Evolutionary conservation across 2,797 vertebrate genomes (phyloP), one percentile per base, ranked within the genome.

Genomic region (Pipistrellus kuhlii): DNA sequence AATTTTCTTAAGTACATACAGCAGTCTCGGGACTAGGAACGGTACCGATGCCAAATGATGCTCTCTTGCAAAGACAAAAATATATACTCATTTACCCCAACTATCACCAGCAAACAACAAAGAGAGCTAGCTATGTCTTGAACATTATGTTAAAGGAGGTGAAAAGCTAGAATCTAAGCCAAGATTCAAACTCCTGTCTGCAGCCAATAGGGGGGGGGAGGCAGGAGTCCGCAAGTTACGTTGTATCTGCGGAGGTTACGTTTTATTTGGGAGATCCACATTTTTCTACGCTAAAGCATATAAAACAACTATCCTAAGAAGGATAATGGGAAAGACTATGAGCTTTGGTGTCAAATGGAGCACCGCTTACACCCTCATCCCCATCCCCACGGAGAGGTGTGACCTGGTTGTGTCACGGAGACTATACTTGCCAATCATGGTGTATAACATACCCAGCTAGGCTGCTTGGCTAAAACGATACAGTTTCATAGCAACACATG

Each of bases 171-270:
- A 59, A 15, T 59, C 38, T 41, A 41, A 17, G 23, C 18, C 62
- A 69, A 71, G 41, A 25, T 20, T 69, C 55, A 18, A 38, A 38
- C 13, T 53, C 53, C 4, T 0, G 3, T 30, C 41, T 18, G 13
- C n/a, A 30, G 8, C 18, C 55, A 81, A 51, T 27, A 1, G 2
- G 15, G 18, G 6, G 6, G 17, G 48, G 21, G 9, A 17, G 23
- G 7, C 10, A n/a, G 1, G 2, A 15, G 32, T 3, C 25, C 21
- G 0, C 18, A 62, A 3, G 25, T 21, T 7, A 32, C 2, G 25
- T 59, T 12, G 4, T 59, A 59, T 6, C 57, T 2, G 25, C 0
- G 2, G 57, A 59, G 57, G 57, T 59, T 59, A 75, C 53, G 30
- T 62, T 92, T 84, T 27, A 62, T 27, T 69, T 83, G 71, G 10